Base-by-base conservation (phyloP, 2,113 vertebrate genomes). In the Xiphophorus maculatus region DNA sequence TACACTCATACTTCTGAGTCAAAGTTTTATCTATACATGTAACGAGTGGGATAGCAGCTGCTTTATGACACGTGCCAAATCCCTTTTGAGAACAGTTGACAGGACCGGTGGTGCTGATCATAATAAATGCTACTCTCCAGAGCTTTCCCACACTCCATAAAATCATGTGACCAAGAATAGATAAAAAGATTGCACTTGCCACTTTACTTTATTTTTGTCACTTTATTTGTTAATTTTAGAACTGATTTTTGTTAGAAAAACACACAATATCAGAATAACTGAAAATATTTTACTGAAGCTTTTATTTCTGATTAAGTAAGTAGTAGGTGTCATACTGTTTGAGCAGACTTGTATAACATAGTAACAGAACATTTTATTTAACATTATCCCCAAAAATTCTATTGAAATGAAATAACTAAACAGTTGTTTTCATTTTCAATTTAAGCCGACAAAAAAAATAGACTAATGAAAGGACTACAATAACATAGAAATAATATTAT, bases 41-140 rank as follows among this genome's bases (percentile, higher is more conserved):
- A 7, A 25, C 1, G 0, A 25, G 33, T 27, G 15, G 40, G 27
- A 9, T 11, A 4, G 70, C 70, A 63, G 60, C 70, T 73, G 71
- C 69, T 64, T 30, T 63, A 63, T 22, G 28, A 48, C 71, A 44
- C 33, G 71, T 48, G 37, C 40, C 61, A 48, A 73, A 64, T 48
- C 71, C 71, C 71, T 25, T 30, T 32, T 19, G 70, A 72, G 60
- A 63, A 3, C 8, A 2, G 35, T 42, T 5, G 35, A 29, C 33
- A 14, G 60, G n/a, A 28, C 2, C n/a, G n/a, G 14, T n/a, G 60
- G 19, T 15, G 61, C 60, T 63, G 9, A 32, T 32, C 61, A 3
- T 30, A 11, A 2, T 30, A 5, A 48, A 37, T 22, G 11, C 58
- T 42, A 27, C 25, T 63, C 54, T 61, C 35, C 8, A 30, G 35